A percentile compares a stretch with the other conserved stretches of the same genome.
These are phyloP conservation scores for Psophia crepitans DNA, from an alignment of 2,113 vertebrate species.

Conservation along the genomic window DNA sequence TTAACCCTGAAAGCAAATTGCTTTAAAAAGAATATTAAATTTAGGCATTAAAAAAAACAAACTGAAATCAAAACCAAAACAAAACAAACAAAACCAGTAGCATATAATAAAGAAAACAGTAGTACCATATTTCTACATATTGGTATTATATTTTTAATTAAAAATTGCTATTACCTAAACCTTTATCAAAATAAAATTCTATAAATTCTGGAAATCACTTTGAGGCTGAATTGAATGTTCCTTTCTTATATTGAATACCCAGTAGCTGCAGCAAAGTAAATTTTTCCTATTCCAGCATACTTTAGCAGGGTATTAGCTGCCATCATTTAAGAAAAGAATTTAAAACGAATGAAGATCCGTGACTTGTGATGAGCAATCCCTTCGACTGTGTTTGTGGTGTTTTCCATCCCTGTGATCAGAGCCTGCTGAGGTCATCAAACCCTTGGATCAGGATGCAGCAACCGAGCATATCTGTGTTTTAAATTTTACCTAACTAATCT, in stretches of 20 bases:
- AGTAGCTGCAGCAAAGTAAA: not conserved
- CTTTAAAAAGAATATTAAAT: not conserved
- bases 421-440: not conserved
- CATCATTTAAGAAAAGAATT: not conserved
- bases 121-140: not conserved
- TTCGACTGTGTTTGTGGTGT: not conserved
- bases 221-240: not conserved
- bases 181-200: not conserved
- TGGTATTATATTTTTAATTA: not conserved
- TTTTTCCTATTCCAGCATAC: not conserved
- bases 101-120: not conserved
- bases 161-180: not conserved
- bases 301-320: not conserved
- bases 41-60: not conserved
- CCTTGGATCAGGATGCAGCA: not conserved
- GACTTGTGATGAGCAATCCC: not conserved
- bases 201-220: not conserved
- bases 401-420: rapidly evolving
- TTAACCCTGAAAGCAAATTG: not conserved
- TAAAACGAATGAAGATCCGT: not conserved
- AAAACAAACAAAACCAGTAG: not conserved
- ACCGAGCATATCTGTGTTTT: not conserved
- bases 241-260: not conserved
- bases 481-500: not conserved
- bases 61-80: no score